These are phyloP conservation scores for Sialia sialis DNA, from an alignment of 2,113 vertebrate species.

Conservation along the genomic window DNA sequence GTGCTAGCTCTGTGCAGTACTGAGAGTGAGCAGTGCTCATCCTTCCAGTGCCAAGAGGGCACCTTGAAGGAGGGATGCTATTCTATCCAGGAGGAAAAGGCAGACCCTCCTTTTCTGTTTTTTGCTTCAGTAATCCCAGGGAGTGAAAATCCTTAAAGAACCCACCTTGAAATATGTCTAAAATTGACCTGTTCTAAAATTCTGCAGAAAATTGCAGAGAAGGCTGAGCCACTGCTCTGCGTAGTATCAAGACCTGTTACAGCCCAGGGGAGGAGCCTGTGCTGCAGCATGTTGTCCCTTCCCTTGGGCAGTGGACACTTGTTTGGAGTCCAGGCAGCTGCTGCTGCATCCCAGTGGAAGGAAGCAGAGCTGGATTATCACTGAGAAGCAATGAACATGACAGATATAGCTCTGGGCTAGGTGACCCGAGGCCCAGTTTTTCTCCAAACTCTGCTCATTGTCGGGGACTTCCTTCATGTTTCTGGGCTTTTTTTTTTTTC, in stretches of 20 bases:
- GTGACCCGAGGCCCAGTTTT: not conserved
- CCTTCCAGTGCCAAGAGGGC: not conserved
- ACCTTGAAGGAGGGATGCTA: not conserved
- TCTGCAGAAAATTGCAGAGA: not conserved
- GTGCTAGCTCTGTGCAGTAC: not conserved
- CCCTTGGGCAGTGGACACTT: rapidly evolving
- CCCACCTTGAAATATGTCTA: not conserved
- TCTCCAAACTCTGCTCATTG: not conserved
- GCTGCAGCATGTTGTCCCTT: not conserved
- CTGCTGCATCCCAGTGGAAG: not conserved
- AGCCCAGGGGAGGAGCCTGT: not conserved
- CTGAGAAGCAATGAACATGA: not conserved
- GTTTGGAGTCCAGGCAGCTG: not conserved
- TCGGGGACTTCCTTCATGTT: not conserved
- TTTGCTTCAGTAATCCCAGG: not conserved
- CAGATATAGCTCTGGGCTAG: not conserved
- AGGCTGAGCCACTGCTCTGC: not conserved
- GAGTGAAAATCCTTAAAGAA: not conserved
- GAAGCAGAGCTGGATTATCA: not conserved
- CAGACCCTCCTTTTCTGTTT: not conserved
- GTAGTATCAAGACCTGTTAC: not conserved
- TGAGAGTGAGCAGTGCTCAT: rapidly evolving
- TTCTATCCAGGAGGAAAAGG: not conserved
- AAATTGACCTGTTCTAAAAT: not conserved
- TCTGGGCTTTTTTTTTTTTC: not conserved